These are phyloP conservation scores for Eilema sororculum DNA, from an alignment of 2,888 invertebrate species.

Conservation along the genomic window DNA sequence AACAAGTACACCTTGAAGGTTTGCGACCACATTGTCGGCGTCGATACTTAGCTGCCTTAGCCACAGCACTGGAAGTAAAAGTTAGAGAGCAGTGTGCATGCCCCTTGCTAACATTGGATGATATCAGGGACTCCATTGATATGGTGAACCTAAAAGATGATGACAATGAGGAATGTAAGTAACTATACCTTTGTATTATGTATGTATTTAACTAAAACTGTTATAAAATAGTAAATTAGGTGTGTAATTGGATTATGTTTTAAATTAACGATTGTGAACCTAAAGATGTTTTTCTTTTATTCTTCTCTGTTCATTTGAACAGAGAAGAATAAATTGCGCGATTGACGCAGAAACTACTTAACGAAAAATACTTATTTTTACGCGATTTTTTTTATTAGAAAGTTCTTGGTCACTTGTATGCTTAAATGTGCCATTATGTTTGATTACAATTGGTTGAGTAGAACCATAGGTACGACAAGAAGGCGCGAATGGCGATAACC, in stretches of 20 bases:
- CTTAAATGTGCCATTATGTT: too few species aligned
- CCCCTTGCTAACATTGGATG: slow-evolving; percentile 88
- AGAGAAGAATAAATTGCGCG: too few species aligned
- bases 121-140: slow-evolving; percentile 89
- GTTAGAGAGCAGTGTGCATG: slow-evolving; percentile 79
- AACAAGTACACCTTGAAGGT: slow-evolving; percentile 82
- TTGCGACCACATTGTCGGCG: slow-evolving; percentile 85
- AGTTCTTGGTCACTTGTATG: too few species aligned
- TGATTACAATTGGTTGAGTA: too few species aligned
- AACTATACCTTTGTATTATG: slow-evolving; percentile 4
- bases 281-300: neutral
- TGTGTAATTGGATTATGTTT: neutral
- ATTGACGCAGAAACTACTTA: neutral
- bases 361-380: too few species aligned
- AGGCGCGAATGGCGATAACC: too few species aligned
- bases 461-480: too few species aligned
- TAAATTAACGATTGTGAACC: too few species aligned
- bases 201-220: too few species aligned
- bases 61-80: slow-evolving; percentile 82
- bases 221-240: neutral
- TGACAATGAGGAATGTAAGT: slow-evolving; percentile 86
- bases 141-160: slow-evolving; percentile 89
- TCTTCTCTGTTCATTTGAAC: neutral
- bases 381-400: too few species aligned
- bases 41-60: slow-evolving; percentile 84